phyloP scores from a whole-genome alignment of 2,113 vertebrate genomes.

The Xiphias gladius region DNA sequence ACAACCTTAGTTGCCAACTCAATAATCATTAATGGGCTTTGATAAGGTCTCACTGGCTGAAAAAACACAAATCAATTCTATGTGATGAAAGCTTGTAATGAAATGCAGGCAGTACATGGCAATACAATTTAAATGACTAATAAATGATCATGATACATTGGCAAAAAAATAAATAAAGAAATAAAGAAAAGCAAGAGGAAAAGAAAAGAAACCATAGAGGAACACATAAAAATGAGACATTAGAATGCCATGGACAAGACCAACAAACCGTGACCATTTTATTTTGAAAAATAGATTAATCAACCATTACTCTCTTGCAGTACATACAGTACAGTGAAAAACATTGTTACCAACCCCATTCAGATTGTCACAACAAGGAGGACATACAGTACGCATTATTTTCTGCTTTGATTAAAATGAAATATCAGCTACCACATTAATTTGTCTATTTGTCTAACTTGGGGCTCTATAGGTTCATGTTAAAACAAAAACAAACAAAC shows the following conservation, averaged over 20 bases:
- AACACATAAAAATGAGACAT: conserved; percentile 65
- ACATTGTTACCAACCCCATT: conserved; percentile 50
- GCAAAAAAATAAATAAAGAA: conserved; percentile 6
- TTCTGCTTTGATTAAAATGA: conserved; percentile 21
- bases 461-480: conserved; percentile 27
- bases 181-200: neutral
- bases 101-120: conserved; percentile 21
- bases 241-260: conserved; percentile 72
- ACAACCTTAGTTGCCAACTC: neutral
- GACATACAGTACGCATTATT: conserved; percentile 49
- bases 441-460: conserved; percentile 40
- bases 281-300: conserved; percentile 77
- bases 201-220: conserved; percentile 35
- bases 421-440: conserved; percentile 50
- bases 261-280: conserved; percentile 78
- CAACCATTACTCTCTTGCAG: conserved; percentile 56
- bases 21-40: neutral
- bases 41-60: neutral
- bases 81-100: conserved; percentile 50
- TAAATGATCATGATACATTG: conserved; percentile 35
- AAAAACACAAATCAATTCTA: conserved; percentile 12
- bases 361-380: conserved; percentile 54
- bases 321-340: conserved; percentile 60
- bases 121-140: conserved; percentile 17
- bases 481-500: neutral